Conservation (phyloP, 2,113 vertebrate species). For the Coptodon bakossiorum region DNA sequence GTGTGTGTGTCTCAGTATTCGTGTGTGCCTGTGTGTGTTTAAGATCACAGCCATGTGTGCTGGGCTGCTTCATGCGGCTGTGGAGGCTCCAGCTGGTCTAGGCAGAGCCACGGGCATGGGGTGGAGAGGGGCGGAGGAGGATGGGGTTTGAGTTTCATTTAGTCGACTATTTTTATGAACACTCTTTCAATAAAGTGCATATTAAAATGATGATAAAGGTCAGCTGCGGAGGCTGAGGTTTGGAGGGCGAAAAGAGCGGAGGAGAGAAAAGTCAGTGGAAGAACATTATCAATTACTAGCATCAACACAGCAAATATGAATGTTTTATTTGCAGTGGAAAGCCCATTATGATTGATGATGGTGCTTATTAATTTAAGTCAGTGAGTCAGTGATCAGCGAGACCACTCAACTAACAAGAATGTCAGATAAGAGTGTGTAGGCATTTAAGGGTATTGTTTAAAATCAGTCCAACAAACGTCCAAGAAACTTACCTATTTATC, state of each 20-base stretch:
- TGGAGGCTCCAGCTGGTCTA: constrained; percentile 65
- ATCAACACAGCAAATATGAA: not conserved
- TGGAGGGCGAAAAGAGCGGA: not conserved
- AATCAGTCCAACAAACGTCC: too few species aligned
- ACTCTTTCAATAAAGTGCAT: constrained; percentile 49
- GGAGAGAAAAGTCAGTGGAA: not conserved
- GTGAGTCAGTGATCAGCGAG: not conserved
- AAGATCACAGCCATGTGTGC: constrained; percentile 63
- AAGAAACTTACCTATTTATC: not conserved
- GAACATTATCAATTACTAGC: not conserved
- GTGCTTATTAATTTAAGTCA: not conserved
- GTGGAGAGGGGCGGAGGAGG: constrained; percentile 26
- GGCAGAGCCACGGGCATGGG: constrained; percentile 42
- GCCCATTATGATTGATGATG: not conserved
- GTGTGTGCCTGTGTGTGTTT: not conserved
- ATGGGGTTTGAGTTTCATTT: constrained; percentile 35
- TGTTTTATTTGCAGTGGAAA: not conserved
- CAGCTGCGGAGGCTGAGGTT: constrained; percentile 1
- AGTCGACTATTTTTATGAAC: constrained; percentile 43
- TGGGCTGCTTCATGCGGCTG: constrained; percentile 53
- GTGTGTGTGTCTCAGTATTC: not conserved
- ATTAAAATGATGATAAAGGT: constrained; percentile 35
- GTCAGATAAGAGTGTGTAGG: not conserved
- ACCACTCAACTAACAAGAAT: not conserved
- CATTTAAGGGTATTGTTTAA: not conserved